phyloP scores from a whole-genome alignment of 1,140 invertebrate genomes.

The Chymomyza costata region DNA sequence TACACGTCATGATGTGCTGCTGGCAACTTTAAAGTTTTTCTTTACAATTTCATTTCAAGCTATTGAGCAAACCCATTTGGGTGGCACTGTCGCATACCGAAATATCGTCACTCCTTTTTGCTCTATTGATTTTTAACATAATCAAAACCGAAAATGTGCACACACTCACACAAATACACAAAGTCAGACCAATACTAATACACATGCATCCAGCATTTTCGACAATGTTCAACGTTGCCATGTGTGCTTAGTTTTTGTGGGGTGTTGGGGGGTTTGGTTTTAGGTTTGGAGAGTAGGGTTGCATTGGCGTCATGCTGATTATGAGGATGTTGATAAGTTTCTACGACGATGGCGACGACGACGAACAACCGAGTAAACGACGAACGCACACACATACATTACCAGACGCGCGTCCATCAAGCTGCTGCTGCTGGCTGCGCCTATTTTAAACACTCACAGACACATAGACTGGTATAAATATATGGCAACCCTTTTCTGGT shows the following conservation, averaged over 20 bases:
- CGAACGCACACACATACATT: constrained; percentile 21
- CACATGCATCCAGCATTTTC: constrained; percentile 20
- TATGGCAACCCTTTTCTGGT: constrained; percentile 36
- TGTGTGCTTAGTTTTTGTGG: constrained; percentile 37
- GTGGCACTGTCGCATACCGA: constrained; percentile 4
- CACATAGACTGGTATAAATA: constrained; percentile 6
- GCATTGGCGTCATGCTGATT: constrained; percentile 59
- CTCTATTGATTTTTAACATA: constrained; percentile 75
- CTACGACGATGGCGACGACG: constrained; percentile 35
- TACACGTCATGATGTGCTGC: constrained; percentile 8
- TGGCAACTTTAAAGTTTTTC: constrained; percentile 29
- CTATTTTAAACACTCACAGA: constrained; percentile 38
- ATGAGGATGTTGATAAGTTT: constrained; percentile 73
- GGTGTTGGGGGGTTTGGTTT: constrained; percentile 1
- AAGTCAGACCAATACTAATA: constrained; percentile 2
- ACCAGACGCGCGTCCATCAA: constrained; percentile 32
- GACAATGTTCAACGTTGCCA: constrained; percentile 44
- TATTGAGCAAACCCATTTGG: not conserved
- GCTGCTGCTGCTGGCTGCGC: constrained; percentile 45
- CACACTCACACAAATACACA: constrained; percentile 29
- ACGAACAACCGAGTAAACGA: constrained; percentile 34
- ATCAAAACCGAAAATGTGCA: constrained; percentile 69
- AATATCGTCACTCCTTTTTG: constrained; percentile 67
- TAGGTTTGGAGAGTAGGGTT: constrained; percentile 32
- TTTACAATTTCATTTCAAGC: not conserved